Evolutionary conservation across 2,888 invertebrate genomes (phyloP).

Genomic region (Lomographa bimaculata): DNA sequence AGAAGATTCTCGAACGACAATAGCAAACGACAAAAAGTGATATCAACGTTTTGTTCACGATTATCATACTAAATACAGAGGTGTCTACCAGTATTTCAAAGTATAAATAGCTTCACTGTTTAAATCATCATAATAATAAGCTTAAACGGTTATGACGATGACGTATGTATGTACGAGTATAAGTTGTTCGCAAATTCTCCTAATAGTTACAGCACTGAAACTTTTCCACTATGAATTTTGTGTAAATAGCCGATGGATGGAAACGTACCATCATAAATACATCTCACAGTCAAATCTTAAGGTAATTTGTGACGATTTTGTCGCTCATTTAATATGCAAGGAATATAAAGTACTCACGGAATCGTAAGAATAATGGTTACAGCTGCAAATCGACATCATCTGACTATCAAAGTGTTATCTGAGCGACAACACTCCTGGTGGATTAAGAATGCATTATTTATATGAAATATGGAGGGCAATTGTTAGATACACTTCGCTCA

Average conservation of each 20-base stretch:
- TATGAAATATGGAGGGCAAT: conserved; percentile 44
- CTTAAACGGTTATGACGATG: conserved; percentile 13
- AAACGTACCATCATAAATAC: conserved; percentile 63
- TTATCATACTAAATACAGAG: too few species aligned
- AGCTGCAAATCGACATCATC: conserved; percentile 66
- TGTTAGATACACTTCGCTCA: conserved; percentile 35
- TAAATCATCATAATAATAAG: conserved; percentile 10
- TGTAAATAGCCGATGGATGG: conserved; percentile 48
- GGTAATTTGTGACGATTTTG: conserved; percentile 81
- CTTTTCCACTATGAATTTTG: conserved; percentile 64
- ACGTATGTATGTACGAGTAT: not conserved
- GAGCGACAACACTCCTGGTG: conserved; percentile 33
- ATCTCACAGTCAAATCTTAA: conserved; percentile 81
- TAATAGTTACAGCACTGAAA: conserved; percentile 33
- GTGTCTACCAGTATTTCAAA: too few species aligned
- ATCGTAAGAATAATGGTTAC: conserved; percentile 49
- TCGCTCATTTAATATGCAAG: conserved; percentile 80
- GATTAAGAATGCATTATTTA: conserved; percentile 8
- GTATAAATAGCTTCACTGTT: conserved; percentile 1
- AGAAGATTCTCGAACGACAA: too few species aligned
- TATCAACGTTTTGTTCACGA: too few species aligned
- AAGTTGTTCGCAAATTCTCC: not conserved
- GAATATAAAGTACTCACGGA: conserved; percentile 76
- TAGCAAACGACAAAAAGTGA: too few species aligned
- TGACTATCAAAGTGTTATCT: conserved; percentile 61